These are phyloP conservation scores for Dromaius novaehollandiae DNA, from an alignment of 2,113 vertebrate species.

Conservation along the genomic window DNA sequence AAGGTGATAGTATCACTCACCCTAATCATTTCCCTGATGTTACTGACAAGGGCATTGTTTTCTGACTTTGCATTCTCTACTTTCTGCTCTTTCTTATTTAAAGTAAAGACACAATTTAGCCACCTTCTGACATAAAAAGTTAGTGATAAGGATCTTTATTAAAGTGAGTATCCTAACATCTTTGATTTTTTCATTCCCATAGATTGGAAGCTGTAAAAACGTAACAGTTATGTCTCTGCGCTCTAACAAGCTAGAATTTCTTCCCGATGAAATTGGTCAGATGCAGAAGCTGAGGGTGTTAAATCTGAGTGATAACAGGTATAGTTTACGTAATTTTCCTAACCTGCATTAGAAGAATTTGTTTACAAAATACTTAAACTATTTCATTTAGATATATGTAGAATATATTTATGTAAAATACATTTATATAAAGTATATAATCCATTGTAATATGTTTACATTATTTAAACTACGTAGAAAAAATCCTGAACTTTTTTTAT, in stretches of 20 bases:
- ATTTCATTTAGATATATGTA: not conserved
- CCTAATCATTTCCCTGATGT: rapidly evolving
- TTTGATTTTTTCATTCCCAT: not conserved
- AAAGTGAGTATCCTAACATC: not conserved
- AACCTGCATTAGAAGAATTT: not conserved
- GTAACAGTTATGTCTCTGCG: conserved; percentile 98
- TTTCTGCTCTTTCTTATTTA: not conserved
- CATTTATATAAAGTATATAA: not conserved
- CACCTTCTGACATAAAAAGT: not conserved
- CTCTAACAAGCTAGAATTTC: conserved; percentile 97
- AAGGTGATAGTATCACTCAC: not conserved
- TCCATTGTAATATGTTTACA: not conserved
- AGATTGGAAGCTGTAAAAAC: conserved; percentile 98
- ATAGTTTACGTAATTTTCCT: conserved; percentile 15
- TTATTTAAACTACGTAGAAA: not conserved
- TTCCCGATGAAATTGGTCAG: conserved; percentile 98
- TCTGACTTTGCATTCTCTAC: rapidly evolving
- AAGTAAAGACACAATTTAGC: not conserved
- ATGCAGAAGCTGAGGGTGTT: conserved; percentile 98
- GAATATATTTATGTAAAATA: not conserved
- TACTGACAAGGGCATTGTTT: rapidly evolving
- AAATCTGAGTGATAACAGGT: conserved; percentile 98
- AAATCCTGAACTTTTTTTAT: not conserved
- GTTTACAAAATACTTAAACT: not conserved
- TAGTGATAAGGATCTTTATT: not conserved